Evolutionary conservation across 2,113 vertebrate genomes (phyloP).

Genomic region (Pelodiscus sinensis): DNA sequence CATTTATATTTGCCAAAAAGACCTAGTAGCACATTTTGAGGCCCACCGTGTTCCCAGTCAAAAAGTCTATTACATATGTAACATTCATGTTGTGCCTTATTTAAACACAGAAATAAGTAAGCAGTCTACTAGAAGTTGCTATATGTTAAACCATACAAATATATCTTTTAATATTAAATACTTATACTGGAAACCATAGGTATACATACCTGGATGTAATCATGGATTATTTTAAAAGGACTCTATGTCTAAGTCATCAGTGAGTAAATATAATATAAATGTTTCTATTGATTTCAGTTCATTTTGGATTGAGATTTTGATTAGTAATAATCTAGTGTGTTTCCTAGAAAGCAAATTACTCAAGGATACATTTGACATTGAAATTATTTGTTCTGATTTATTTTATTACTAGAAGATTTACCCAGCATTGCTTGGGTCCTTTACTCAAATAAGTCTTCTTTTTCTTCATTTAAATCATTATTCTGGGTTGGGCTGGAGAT

Average conservation of each 20-base stretch:
- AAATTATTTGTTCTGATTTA: not conserved
- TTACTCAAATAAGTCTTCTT: too few species aligned
- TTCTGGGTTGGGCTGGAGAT: too few species aligned
- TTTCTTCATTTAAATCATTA: too few species aligned
- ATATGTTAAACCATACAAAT: not conserved
- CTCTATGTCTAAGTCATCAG: not conserved
- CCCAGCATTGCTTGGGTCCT: too few species aligned
- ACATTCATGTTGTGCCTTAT: not conserved
- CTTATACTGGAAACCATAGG: not conserved
- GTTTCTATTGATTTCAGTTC: not conserved
- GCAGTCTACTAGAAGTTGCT: not conserved
- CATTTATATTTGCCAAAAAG: not conserved
- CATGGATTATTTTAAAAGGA: not conserved
- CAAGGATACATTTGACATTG: not conserved
- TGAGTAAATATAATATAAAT: not conserved
- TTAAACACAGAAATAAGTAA: not conserved
- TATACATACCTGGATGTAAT: not conserved
- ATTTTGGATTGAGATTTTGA: slow-evolving; percentile 26
- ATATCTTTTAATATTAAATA: not conserved
- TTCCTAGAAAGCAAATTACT: not conserved
- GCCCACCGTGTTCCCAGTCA: not conserved
- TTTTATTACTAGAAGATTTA: not conserved
- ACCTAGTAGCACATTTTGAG: not conserved
- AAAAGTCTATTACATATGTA: not conserved
- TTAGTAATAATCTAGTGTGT: not conserved